A percentile compares a stretch with the other conserved stretches of the same genome.
phyloP scores from a whole-genome alignment of 2,797 vertebrate species.

The Nyctalus aviator region DNA sequence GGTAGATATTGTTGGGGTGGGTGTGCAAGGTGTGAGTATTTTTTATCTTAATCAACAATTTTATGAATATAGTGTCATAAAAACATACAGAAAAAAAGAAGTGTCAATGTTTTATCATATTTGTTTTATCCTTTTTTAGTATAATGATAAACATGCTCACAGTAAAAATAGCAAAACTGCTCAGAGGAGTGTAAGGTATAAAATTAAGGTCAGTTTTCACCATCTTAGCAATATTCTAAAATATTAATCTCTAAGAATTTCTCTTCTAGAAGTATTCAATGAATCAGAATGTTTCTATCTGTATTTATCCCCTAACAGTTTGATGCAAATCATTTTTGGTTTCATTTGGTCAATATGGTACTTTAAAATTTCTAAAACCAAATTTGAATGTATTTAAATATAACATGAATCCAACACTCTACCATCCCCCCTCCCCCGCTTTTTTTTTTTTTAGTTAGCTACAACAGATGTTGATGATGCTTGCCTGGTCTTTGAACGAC shows the following conservation, averaged over 20 bases:
- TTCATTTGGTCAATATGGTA: background rate
- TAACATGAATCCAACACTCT: background rate
- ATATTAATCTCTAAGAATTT: background rate
- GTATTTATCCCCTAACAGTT: background rate
- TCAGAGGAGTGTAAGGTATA: background rate
- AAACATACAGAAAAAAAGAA: background rate
- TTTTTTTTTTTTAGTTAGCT: background rate
- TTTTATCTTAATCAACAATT: background rate
- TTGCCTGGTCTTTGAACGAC: background rate
- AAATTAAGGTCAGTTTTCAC: conserved; percentile 1
- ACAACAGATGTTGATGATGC: background rate
- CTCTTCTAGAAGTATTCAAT: background rate
- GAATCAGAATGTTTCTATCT: background rate
- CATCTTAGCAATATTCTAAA: background rate
- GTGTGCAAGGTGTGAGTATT: background rate
- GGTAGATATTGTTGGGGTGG: background rate
- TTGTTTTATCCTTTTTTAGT: background rate
- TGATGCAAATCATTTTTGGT: background rate
- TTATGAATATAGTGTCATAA: background rate
- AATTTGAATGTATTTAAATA: background rate
- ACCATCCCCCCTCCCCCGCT: background rate
- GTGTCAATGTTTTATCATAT: background rate
- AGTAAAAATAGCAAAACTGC: background rate
- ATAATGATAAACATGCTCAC: background rate
- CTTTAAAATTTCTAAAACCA: conserved; percentile 11